A percentile compares a stretch with the other conserved stretches of the same genome.
These are phyloP conservation scores for Tadarida brasiliensis DNA, from an alignment of 2,797 vertebrate species.

Conservation along the genomic window DNA sequence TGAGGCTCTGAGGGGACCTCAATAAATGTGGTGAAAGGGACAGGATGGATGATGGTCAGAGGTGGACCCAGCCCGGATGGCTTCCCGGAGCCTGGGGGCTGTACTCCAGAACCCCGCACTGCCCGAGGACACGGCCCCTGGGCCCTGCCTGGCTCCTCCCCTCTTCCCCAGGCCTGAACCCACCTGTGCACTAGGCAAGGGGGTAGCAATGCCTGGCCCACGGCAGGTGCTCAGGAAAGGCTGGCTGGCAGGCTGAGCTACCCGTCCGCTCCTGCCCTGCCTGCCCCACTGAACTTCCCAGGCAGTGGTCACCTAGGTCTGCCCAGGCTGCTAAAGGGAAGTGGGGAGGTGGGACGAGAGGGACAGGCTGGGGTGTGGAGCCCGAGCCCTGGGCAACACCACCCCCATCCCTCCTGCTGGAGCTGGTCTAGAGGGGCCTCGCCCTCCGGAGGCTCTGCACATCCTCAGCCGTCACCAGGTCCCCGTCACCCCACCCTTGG, in stretches of 20 bases:
- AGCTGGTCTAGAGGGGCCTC: not conserved
- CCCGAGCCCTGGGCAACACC: not conserved
- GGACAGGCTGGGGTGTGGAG: no score
- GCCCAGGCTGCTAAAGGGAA: not conserved
- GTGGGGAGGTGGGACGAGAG: not conserved
- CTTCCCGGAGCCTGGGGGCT: not conserved
- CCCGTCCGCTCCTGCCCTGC: not conserved
- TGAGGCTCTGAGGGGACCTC: not conserved
- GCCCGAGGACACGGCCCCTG: not conserved
- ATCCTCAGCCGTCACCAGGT: not conserved
- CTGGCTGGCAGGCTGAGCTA: not conserved
- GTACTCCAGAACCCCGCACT: no score
- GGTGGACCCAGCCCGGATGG: not conserved
- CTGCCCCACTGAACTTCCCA: not conserved
- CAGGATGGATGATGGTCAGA: no score
- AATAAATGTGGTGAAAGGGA: no score
- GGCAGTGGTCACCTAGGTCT: not conserved
- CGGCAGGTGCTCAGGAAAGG: not conserved
- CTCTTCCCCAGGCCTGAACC: not conserved
- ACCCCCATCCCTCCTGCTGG: not conserved
- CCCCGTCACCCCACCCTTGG: not conserved
- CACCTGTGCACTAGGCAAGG: not conserved
- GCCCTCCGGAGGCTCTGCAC: no score
- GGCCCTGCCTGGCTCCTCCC: not conserved
- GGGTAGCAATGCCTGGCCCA: not conserved